A percentile compares a stretch with the other conserved stretches of the same genome.
phyloP scores from a whole-genome alignment of 2,797 vertebrate species.

The Hylomyscus alleni region DNA sequence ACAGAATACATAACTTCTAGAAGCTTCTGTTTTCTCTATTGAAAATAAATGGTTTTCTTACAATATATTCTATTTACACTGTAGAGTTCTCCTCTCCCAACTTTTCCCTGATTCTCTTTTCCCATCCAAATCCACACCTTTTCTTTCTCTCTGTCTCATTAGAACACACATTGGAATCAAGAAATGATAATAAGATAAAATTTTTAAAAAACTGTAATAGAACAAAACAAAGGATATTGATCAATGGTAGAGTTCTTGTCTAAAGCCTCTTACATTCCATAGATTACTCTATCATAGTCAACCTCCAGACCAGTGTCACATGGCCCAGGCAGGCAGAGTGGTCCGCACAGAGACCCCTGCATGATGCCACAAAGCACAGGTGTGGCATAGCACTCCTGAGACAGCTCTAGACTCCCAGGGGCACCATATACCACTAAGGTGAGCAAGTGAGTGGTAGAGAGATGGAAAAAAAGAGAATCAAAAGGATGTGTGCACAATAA shows the following conservation, averaged over 20 bases:
- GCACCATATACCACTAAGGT: not conserved
- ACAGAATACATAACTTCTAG: slow-evolving; percentile 26
- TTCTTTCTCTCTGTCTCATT: not conserved
- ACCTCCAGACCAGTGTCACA: not conserved
- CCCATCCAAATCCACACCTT: not conserved
- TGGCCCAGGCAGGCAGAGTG: not conserved
- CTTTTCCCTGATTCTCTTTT: no score
- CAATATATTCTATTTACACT: not conserved
- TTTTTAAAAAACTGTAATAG: not conserved
- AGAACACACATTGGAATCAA: not conserved
- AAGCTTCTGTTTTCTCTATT: not conserved
- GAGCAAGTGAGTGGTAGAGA: not conserved
- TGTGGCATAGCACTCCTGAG: not conserved
- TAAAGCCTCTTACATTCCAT: slow-evolving; percentile 3
- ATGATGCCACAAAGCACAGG: not conserved
- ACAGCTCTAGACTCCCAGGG: not conserved
- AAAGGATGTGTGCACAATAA: not conserved
- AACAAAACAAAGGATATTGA: not conserved
- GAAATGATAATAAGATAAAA: not conserved
- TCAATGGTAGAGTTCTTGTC: not conserved
- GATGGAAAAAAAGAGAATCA: not conserved
- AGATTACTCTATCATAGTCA: not conserved
- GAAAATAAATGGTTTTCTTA: not conserved
- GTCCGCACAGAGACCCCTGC: not conserved
- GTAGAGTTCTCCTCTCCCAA: not conserved